These are phyloP conservation scores for Acanthis flammea DNA, from an alignment of 2,797 vertebrate genomes.

Conservation along the genomic window DNA sequence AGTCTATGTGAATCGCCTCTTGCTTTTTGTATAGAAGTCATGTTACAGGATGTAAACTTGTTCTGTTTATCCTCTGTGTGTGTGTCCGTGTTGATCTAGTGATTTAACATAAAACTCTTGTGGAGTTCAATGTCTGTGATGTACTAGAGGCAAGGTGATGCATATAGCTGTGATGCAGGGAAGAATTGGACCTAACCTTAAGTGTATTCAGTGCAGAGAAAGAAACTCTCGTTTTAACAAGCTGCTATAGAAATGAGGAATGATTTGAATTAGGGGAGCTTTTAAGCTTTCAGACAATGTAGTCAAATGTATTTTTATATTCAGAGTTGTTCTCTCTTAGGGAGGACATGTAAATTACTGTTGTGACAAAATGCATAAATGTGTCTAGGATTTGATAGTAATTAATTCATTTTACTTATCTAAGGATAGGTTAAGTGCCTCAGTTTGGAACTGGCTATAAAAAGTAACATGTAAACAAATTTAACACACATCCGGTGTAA, in stretches of 20 bases:
- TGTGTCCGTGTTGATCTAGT: background rate
- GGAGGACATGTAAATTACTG: conserved; percentile 30
- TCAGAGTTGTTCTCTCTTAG: background rate
- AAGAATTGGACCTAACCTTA: background rate
- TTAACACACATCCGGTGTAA: background rate
- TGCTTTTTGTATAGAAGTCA: background rate
- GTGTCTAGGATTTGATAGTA: conserved; percentile 11
- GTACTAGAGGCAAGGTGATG: background rate
- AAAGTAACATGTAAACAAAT: conserved; percentile 41
- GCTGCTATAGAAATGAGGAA: background rate
- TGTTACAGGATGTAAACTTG: background rate
- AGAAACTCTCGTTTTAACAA: background rate
- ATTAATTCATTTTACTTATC: conserved; percentile 38
- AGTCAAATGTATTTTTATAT: background rate
- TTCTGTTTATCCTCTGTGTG: background rate
- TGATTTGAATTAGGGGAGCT: background rate
- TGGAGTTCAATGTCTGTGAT: background rate
- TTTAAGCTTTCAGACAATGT: conserved; percentile 21
- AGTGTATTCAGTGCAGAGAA: background rate
- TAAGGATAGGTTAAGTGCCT: conserved; percentile 5
- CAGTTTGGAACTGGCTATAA: conserved; percentile 9
- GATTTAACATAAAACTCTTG: background rate
- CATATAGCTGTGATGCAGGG: background rate
- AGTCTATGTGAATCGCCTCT: background rate
- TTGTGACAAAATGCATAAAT: conserved; percentile 54